Evolutionary conservation across 2,113 vertebrate genomes (phyloP).

Genomic region (Isurus oxyrinchus): DNA sequence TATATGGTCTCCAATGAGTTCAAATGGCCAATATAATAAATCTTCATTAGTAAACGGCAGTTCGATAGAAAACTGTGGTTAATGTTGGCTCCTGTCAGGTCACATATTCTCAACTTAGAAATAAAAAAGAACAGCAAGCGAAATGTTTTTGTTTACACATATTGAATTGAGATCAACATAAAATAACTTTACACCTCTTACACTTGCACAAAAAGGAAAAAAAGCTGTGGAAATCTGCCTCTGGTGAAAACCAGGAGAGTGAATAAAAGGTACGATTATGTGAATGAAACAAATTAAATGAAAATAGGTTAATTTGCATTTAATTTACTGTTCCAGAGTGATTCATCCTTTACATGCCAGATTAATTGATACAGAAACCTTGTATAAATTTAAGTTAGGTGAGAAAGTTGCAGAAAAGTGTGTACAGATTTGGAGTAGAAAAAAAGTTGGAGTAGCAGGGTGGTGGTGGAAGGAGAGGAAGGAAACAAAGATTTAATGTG

Average conservation of each 20-base stretch:
- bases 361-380: neutral
- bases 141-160: neutral
- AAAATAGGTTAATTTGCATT: neutral
- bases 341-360: neutral
- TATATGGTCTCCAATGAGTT: neutral
- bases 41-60: neutral
- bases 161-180: neutral
- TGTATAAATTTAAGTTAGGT: neutral
- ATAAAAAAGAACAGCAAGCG: neutral
- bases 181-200: neutral
- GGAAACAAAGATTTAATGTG: neutral
- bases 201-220: neutral
- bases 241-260: neutral
- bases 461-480: neutral
- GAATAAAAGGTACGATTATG: neutral
- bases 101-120: neutral
- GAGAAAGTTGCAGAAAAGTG: neutral
- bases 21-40: neutral
- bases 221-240: too few species aligned
- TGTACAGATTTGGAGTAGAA: neutral
- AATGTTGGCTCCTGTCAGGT: neutral
- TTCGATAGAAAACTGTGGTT: neutral
- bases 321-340: neutral
- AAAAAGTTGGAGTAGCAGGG: neutral
- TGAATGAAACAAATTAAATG: neutral